Evolutionary conservation across 2,888 invertebrate genomes (phyloP).

Genomic region (Norana najaformis): DNA sequence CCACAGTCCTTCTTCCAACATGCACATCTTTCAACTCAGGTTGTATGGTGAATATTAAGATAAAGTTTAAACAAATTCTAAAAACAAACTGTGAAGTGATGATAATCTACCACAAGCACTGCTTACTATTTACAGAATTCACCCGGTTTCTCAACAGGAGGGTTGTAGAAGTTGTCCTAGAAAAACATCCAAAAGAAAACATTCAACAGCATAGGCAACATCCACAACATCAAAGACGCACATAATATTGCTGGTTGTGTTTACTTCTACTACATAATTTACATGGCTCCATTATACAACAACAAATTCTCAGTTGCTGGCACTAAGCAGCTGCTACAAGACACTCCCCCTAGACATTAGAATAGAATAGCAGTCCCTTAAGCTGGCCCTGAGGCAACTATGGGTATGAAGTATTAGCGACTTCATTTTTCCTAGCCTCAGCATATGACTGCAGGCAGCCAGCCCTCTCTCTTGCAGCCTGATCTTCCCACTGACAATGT

Average conservation of each 20-base stretch:
- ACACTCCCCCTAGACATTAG: too few species aligned
- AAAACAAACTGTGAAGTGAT: too few species aligned
- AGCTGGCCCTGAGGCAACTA: too few species aligned
- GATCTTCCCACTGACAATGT: too few species aligned
- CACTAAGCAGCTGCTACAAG: too few species aligned
- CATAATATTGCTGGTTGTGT: not conserved
- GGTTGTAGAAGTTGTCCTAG: slow-evolving; percentile 15
- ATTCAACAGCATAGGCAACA: not conserved
- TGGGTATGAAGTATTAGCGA: too few species aligned
- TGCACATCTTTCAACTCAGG: not conserved
- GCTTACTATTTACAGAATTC: slow-evolving; percentile 18
- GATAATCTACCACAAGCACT: not conserved
- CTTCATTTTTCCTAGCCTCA: too few species aligned
- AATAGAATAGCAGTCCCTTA: too few species aligned
- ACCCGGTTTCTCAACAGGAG: not conserved
- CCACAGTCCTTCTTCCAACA: not conserved
- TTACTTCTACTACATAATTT: not conserved
- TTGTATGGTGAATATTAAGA: not conserved
- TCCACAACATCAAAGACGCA: not conserved
- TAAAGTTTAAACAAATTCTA: not conserved
- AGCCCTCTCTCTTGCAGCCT: too few species aligned
- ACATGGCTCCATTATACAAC: too few species aligned
- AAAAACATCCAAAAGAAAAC: slow-evolving; percentile 9
- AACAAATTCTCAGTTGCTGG: not conserved
- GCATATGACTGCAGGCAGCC: too few species aligned